Evolutionary conservation across 2,113 vertebrate species (phyloP).

Genomic region (Odobenus rosmarus): DNA sequence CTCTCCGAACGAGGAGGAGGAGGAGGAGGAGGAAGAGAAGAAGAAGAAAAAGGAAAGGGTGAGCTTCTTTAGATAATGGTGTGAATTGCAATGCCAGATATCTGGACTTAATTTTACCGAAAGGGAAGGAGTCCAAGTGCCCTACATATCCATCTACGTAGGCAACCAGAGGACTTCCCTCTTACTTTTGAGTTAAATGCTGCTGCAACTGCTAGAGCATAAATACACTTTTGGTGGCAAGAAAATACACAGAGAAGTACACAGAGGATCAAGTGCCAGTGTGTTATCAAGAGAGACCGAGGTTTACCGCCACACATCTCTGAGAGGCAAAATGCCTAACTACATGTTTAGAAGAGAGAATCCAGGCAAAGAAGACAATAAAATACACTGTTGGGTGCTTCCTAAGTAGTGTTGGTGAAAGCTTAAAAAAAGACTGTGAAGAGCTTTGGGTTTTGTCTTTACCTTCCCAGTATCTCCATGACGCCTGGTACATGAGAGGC

Average conservation of each 20-base stretch:
- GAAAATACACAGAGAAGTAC: neutral
- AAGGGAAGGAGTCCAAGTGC: neutral
- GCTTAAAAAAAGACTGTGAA: neutral
- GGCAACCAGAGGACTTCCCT: neutral
- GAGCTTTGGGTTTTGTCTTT: neutral
- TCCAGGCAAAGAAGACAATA: constrained; percentile 11
- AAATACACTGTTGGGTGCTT: neutral
- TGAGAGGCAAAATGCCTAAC: neutral
- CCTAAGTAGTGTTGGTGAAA: neutral
- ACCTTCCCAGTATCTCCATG: neutral
- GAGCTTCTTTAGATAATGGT: neutral
- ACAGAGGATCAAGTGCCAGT: neutral
- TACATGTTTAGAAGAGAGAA: constrained; percentile 19
- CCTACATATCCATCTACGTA: neutral
- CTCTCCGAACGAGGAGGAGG: neutral
- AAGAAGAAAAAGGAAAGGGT: neutral
- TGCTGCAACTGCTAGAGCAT: neutral
- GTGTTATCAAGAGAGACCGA: neutral
- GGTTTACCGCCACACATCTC: neutral
- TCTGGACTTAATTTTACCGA: constrained; percentile 47
- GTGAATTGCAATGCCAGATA: neutral
- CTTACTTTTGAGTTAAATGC: neutral
- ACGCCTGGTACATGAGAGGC: neutral
- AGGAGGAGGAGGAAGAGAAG: rapidly evolving
- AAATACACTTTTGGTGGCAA: neutral